A percentile compares a stretch with the other conserved stretches of the same genome.
phyloP scores from a whole-genome alignment of 2,888 invertebrate species.

The Tipula helvola region DNA sequence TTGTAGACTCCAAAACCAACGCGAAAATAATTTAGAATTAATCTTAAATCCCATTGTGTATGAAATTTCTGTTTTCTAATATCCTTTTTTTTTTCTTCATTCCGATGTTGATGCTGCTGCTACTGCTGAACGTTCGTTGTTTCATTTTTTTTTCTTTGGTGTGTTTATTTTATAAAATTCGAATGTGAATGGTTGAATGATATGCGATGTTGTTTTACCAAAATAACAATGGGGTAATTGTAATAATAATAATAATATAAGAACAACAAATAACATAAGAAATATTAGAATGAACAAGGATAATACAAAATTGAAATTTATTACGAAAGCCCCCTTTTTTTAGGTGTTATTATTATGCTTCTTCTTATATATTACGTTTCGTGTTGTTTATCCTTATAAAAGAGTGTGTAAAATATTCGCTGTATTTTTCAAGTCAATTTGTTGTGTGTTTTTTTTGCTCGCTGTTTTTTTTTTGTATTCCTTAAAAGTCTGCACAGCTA shows the following conservation, averaged over 20 bases:
- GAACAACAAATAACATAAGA: slow-evolving; percentile 6
- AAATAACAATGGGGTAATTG: slow-evolving; percentile 8
- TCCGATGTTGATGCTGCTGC: neutral
- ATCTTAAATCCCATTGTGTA: slow-evolving; percentile 13
- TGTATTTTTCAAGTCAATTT: slow-evolving; percentile 4
- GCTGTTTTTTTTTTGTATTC: neutral
- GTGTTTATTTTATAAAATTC: neutral
- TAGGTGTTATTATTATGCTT: neutral
- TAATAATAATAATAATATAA: slow-evolving; percentile 8
- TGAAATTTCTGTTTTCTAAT: slow-evolving; percentile 4
- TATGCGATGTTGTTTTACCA: neutral
- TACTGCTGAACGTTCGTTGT: neutral
- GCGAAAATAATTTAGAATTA: slow-evolving; percentile 17
- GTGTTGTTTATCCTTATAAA: slow-evolving; percentile 5
- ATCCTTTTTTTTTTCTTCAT: neutral
- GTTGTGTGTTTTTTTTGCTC: neutral
- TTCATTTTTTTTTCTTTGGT: neutral
- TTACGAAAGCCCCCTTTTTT: slow-evolving; percentile 5
- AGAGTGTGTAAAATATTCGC: slow-evolving; percentile 5
- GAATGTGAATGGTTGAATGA: neutral
- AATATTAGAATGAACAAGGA: slow-evolving; percentile 7
- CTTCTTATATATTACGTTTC: neutral
- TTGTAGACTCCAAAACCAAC: slow-evolving; percentile 8
- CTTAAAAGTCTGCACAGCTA: neutral
- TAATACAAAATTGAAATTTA: slow-evolving; percentile 11